phyloP scores from a whole-genome alignment of 2,888 invertebrate species.

The Yponomeuta malinellus region DNA sequence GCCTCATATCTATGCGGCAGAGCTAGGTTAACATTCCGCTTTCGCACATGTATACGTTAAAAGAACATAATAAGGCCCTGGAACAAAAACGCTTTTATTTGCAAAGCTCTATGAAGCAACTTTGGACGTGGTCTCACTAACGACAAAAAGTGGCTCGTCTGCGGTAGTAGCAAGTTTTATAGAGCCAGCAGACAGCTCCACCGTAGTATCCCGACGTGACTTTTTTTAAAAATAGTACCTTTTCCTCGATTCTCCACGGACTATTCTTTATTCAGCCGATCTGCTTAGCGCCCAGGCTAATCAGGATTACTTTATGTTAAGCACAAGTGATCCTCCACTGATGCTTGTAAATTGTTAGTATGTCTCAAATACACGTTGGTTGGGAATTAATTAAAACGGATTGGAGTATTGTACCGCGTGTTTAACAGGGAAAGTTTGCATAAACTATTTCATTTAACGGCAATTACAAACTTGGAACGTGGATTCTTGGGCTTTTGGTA shows the following conservation, averaged over 20 bases:
- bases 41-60: no score
- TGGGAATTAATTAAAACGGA: constrained; percentile 23
- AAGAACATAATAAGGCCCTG: no score
- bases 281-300: neutral
- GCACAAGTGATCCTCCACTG: neutral
- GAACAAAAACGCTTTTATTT: no score
- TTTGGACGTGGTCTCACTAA: neutral
- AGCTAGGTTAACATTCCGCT: no score
- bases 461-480: constrained; percentile 35
- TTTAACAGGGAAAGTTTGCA: constrained; percentile 31
- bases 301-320: neutral
- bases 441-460: constrained; percentile 45
- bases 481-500: constrained; percentile 31
- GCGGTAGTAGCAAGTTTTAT: neutral
- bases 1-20: no score
- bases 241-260: no score
- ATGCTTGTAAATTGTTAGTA: neutral
- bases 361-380: constrained; percentile 14
- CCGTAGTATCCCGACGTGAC: constrained; percentile 3
- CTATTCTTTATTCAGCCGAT: neutral
- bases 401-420: constrained; percentile 36
- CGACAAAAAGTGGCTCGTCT: constrained; percentile 2
- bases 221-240: neutral
- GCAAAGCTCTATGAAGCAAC: no score
- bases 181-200: neutral